Conservation (phyloP, 2,888 invertebrate species). For the Torymus texanus region DNA sequence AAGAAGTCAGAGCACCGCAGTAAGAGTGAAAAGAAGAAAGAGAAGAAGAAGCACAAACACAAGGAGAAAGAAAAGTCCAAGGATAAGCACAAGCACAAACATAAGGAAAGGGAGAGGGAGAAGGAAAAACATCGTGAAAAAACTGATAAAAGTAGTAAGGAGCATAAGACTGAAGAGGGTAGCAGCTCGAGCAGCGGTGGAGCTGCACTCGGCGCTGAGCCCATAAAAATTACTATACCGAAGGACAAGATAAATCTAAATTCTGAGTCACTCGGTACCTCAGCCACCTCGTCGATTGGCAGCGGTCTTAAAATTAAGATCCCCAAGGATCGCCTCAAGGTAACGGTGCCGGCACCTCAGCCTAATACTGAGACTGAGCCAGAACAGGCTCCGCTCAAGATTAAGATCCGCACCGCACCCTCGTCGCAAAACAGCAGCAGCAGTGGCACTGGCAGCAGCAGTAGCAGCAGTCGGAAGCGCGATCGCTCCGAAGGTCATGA, state of each 20-base stretch:
- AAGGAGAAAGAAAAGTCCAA: conserved; percentile 65
- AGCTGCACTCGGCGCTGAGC: conserved; percentile 61
- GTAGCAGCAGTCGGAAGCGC: conserved; percentile 69
- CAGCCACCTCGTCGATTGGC: conserved; percentile 52
- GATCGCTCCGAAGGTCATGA: conserved; percentile 73
- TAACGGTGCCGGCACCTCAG: neutral
- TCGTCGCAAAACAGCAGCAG: conserved; percentile 75
- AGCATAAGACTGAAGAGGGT: conserved; percentile 77
- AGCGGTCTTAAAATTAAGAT: conserved; percentile 87
- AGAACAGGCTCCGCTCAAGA: conserved; percentile 78
- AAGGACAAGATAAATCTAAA: conserved; percentile 78
- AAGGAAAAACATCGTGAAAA: conserved; percentile 89
- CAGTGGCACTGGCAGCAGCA: neutral
- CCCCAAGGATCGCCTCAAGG: conserved; percentile 83
- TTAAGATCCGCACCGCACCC: conserved; percentile 88
- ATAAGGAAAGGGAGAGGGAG: conserved; percentile 85
- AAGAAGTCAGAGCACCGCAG: conserved; percentile 76
- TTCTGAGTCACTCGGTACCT: conserved; percentile 63
- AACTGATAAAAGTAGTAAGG: conserved; percentile 76
- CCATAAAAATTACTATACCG: conserved; percentile 79
- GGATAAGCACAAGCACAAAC: conserved; percentile 86
- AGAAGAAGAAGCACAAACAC: conserved; percentile 62
- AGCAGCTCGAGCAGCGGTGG: conserved; percentile 77
- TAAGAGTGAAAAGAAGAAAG: conserved; percentile 63
- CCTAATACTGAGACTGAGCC: neutral